These are phyloP conservation scores for Neolamprologus cancellatus DNA, from an alignment of 2,113 vertebrate species.

Conservation along the genomic window DNA sequence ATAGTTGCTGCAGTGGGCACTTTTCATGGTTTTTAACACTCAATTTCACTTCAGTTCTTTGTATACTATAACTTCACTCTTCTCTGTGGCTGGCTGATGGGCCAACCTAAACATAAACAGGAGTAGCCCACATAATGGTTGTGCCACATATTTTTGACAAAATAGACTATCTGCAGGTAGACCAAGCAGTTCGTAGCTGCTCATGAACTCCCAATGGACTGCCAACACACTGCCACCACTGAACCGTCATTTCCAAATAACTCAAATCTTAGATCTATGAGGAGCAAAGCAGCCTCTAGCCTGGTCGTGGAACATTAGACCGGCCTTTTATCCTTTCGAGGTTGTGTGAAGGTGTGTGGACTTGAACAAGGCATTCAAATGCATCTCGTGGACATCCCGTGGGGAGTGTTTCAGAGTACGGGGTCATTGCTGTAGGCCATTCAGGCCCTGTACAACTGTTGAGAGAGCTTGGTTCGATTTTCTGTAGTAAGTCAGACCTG, in stretches of 20 bases:
- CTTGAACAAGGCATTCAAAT: neutral
- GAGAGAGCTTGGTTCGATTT: neutral
- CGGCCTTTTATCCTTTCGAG: neutral
- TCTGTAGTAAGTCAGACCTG: neutral
- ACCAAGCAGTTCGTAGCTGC: neutral
- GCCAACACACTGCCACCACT: neutral
- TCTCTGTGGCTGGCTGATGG: neutral
- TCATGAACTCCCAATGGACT: neutral
- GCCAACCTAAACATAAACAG: neutral
- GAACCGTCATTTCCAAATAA: neutral
- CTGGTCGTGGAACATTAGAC: neutral
- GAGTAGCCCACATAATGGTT: neutral
- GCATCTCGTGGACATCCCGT: neutral
- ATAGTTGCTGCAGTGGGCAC: neutral
- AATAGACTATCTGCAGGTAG: neutral
- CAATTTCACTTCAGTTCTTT: neutral
- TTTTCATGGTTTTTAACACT: neutral
- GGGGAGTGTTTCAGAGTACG: neutral
- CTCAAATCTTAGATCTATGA: neutral
- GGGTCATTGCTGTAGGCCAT: neutral
- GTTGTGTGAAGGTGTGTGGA: neutral
- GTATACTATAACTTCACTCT: neutral
- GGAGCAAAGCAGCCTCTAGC: neutral
- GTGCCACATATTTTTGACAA: neutral
- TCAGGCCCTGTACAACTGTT: neutral